phyloP scores from a whole-genome alignment of 1,140 invertebrate genomes.

The Brachionus rotundiformis region DNA sequence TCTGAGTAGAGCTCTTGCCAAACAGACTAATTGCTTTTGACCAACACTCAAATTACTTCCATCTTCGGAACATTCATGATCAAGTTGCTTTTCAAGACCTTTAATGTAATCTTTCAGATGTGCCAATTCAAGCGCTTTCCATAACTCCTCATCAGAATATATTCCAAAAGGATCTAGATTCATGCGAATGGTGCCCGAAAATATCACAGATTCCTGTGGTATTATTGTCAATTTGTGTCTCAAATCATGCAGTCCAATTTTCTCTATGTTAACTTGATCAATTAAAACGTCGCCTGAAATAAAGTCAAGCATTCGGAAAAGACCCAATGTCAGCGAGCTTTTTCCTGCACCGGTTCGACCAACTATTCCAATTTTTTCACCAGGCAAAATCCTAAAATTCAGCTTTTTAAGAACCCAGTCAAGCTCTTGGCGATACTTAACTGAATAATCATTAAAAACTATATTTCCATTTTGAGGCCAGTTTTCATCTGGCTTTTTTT shows the following conservation, averaged over 20 bases:
- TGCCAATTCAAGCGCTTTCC: conserved; percentile 76
- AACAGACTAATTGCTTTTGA: conserved; percentile 67
- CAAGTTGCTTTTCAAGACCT: conserved; percentile 60
- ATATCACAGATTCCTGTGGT: conserved; percentile 85
- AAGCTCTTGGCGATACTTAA: conserved; percentile 57
- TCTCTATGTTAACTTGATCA: conserved; percentile 71
- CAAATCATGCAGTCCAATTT: conserved; percentile 72
- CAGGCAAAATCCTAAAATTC: conserved; percentile 55
- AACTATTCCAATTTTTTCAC: conserved; percentile 75
- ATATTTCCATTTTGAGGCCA: conserved; percentile 69
- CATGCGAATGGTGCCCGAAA: conserved; percentile 75
- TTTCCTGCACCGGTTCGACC: conserved; percentile 85
- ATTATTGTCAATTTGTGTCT: conserved; percentile 79
- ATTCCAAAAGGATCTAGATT: conserved; percentile 71
- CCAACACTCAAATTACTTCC: conserved; percentile 60
- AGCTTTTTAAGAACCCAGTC: conserved; percentile 59
- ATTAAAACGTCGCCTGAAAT: conserved; percentile 68
- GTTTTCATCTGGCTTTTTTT: conserved; percentile 58
- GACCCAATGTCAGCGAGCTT: conserved; percentile 72
- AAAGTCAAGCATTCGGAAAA: conserved; percentile 67
- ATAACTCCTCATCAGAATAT: conserved; percentile 72
- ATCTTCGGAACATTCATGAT: conserved; percentile 55
- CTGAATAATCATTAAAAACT: conserved; percentile 64
- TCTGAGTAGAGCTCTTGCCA: conserved; percentile 67
- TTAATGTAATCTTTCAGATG: conserved; percentile 62